Conservation (phyloP, 2,888 invertebrate species). For the Sicus ferrugineus region DNA sequence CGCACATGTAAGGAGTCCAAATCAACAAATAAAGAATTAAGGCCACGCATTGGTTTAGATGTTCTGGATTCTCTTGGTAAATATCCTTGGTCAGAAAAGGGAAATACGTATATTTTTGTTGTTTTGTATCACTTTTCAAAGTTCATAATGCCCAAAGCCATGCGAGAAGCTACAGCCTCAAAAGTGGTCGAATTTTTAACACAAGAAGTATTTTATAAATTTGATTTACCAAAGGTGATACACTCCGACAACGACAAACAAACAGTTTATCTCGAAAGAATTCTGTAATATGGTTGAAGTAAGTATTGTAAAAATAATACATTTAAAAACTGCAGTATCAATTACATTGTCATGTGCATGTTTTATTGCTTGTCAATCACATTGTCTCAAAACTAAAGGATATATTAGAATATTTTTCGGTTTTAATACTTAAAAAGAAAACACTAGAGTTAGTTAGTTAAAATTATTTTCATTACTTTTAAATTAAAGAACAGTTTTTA, state of each 20-base stretch:
- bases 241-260: background rate
- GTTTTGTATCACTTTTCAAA: slow-evolving; percentile 1
- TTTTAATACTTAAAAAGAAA: too few species aligned
- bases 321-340: background rate
- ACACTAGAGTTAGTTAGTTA: too few species aligned
- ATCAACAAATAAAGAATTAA: background rate
- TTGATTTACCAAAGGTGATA: background rate
- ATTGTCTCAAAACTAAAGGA: too few species aligned
- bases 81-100: background rate
- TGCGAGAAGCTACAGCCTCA: background rate
- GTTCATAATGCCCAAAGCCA: background rate
- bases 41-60: background rate
- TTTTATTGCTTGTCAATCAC: too few species aligned
- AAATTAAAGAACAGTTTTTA: too few species aligned
- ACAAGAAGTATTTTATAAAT: background rate
- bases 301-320: background rate
- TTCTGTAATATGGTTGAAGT: background rate
- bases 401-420: too few species aligned
- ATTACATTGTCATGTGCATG: too few species aligned
- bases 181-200: slow-evolving; percentile 2
- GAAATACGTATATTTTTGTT: background rate
- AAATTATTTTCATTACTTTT: too few species aligned
- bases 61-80: slow-evolving; percentile 1
- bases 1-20: slow-evolving; percentile 3
- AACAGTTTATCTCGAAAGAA: background rate